Percentiles rank a stretch among this genome's conserved stretches.
Conservation (phyloP, 53 echinoderm and acorn worm species). For the Holothuria leucospilota region DNA sequence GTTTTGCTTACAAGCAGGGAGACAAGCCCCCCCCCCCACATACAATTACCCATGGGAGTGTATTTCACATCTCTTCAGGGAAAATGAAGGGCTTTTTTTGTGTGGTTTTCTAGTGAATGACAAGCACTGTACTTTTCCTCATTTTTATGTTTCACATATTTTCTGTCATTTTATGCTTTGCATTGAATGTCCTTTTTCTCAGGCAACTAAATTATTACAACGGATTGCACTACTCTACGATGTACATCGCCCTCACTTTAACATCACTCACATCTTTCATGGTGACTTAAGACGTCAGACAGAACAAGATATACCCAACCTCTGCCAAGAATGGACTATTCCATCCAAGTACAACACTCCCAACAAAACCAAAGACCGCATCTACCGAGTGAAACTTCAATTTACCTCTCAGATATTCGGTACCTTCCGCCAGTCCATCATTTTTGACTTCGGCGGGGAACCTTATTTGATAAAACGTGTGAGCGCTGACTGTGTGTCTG, state of each 20-base stretch:
- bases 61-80: too few relatives aligned
- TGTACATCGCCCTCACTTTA: conserved; percentile 96
- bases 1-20: too few relatives aligned
- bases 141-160: too few relatives aligned
- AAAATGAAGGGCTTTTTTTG: too few relatives aligned
- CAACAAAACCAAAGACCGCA: conserved; percentile 76
- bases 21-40: too few relatives aligned
- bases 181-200: not conserved
- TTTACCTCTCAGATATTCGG: conserved; percentile 99
- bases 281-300: conserved; percentile 87
- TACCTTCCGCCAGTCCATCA: conserved; percentile 96
- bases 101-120: too few relatives aligned
- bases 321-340: conserved; percentile 94
- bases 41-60: too few relatives aligned
- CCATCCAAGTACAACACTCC: conserved; percentile 61
- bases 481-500: conserved; percentile 92
- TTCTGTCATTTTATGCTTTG: too few relatives aligned
- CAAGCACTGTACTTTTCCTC: too few relatives aligned
- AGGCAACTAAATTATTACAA: conserved; percentile 80
- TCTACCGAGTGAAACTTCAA: conserved; percentile 93
- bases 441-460: conserved; percentile 95
- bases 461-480: conserved; percentile 88
- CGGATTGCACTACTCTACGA: conserved; percentile 89
- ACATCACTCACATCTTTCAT: conserved; percentile 74
- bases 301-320: conserved; percentile 76